Base-by-base conservation (phyloP, 2,113 vertebrate genomes). In the Phrynosoma platyrhinos region DNA sequence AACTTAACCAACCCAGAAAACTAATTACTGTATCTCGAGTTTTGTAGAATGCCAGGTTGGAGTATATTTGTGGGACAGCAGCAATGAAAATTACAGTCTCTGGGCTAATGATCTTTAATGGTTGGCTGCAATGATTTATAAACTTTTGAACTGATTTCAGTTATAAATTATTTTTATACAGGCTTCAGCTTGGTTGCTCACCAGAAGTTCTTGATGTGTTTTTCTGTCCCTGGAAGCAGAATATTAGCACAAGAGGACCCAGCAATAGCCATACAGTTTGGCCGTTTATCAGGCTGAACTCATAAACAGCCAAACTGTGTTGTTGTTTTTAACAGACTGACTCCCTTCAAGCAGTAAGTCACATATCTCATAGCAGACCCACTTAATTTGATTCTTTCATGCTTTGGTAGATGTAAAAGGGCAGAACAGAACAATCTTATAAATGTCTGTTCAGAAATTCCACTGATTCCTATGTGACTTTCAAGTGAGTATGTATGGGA, bases 141-240 rank as follows among this genome's bases (percentile, higher is more conserved):
- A 87, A 87, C 71, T 82, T 36, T 27, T 52, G 30, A 42, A 74
- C 72, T 87, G 90, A 78, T 79, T 85, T 88, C 82, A 76, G 82
- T 78, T 90, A 83, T 85, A 89, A 94, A 91, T 90, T 88, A 85
- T 30, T 87, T 62, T 94, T 6, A 0, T 77, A 88, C 8, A 71
- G 76, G 30, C 88, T 91, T 87, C 84, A 90, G 82, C 81, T 87
- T 5, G 32, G 32, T 88, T 89, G 87, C 88, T 91, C 90, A 92
- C 66, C 87, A 90, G 75, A 93, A 93, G 53, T 88, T 91, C 91
- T 66, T 92, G 93, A 93, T 88, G 90, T 81, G 87, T 85, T 88
- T 90, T 69, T n/a, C 76, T 81, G 90, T 91, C 83, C 87, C 78
- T 75, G 75, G 55, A 89, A 62, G 80, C 40, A 40, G 42, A 74